A percentile compares a stretch with the other conserved stretches of the same genome.
phyloP scores from a whole-genome alignment of 2,888 invertebrate species.

The Dynastes maya region DNA sequence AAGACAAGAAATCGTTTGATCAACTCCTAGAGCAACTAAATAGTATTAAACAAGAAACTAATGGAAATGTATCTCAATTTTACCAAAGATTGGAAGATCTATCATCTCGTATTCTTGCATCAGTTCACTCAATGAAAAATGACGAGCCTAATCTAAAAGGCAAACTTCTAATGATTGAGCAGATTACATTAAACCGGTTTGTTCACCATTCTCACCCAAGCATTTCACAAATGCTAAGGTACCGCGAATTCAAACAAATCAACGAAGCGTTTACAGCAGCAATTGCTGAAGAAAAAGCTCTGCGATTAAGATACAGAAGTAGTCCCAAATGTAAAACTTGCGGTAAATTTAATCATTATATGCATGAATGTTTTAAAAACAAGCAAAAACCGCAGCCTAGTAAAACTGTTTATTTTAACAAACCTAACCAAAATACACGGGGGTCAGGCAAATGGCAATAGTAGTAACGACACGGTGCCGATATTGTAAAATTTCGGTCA shows the following conservation, averaged over 20 bases:
- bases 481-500: slow-evolving; percentile 52
- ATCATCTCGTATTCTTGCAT: too few species aligned
- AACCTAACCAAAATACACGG: slow-evolving; percentile 30
- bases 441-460: too few species aligned
- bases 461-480: slow-evolving; percentile 11
- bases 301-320: neutral
- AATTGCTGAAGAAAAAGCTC: slow-evolving; percentile 2
- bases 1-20: too few species aligned
- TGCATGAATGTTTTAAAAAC: too few species aligned
- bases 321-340: slow-evolving; percentile 3
- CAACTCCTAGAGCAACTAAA: too few species aligned
- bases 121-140: neutral
- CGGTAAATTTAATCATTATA: too few species aligned
- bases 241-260: neutral
- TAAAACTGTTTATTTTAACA: neutral
- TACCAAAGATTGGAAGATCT: too few species aligned
- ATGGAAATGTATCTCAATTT: too few species aligned
- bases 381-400: neutral
- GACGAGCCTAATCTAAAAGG: slow-evolving; percentile 1
- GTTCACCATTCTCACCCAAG: neutral
- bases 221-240: slow-evolving; percentile 2
- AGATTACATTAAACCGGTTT: neutral
- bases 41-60: too few species aligned
- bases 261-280: neutral
- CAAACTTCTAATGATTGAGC: neutral